A percentile compares a stretch with the other conserved stretches of the same genome.
These are phyloP conservation scores for Branchinecta lynchi DNA, from an alignment of 1,140 invertebrate genomes.

Conservation along the genomic window DNA sequence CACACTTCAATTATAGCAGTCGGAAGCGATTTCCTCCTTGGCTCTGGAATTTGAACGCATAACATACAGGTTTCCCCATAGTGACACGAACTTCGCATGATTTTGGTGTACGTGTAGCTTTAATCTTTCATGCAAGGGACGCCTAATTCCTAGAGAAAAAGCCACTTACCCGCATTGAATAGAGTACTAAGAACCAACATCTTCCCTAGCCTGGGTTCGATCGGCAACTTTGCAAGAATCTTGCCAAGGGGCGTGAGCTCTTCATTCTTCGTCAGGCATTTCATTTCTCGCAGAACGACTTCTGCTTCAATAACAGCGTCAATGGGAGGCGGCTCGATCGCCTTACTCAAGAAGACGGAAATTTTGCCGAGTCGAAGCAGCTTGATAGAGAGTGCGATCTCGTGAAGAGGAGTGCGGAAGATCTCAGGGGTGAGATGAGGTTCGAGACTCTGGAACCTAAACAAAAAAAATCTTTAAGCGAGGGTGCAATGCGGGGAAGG, in stretches of 20 bases:
- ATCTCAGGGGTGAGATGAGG: conserved; percentile 89
- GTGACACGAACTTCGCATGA: too few species aligned
- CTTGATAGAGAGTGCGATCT: conserved; percentile 68
- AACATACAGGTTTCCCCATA: too few species aligned
- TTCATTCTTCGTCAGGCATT: conserved; percentile 66
- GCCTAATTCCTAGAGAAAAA: too few species aligned
- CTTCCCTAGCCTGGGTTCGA: conserved; percentile 82
- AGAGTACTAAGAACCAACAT: conserved; percentile 83
- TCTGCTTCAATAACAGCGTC: conserved; percentile 36
- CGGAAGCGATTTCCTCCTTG: too few species aligned
- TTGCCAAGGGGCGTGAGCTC: conserved; percentile 74
- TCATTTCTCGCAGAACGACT: conserved; percentile 49
- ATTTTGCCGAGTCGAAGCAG: conserved; percentile 73
- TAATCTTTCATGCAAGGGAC: too few species aligned
- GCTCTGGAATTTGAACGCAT: too few species aligned
- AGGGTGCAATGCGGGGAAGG: too few species aligned
- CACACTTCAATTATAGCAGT: too few species aligned
- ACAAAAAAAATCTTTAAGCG: background rate
- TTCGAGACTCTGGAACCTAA: conserved; percentile 53
- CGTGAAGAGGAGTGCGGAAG: conserved; percentile 85
- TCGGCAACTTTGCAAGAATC: conserved; percentile 77
- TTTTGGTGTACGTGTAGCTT: too few species aligned
- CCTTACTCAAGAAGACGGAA: conserved; percentile 81
- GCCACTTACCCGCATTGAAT: background rate
- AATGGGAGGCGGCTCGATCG: conserved; percentile 80